A percentile compares a stretch with the other conserved stretches of the same genome.
phyloP scores from a whole-genome alignment of 1,140 invertebrate genomes.

The Hycleus cichorii region DNA sequence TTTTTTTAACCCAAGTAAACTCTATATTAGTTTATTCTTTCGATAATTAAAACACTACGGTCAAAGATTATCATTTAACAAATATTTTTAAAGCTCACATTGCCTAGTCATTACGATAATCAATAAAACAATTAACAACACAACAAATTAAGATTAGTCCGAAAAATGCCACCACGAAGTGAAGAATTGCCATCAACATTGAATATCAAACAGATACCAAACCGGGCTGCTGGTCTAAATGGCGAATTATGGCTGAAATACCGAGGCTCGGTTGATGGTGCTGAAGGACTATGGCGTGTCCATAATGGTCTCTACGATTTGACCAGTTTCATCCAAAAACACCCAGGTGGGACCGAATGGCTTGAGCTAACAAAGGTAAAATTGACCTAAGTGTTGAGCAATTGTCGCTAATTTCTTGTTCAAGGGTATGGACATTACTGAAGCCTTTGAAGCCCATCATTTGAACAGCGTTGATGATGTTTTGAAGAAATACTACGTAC shows the following conservation, averaged over 20 bases:
- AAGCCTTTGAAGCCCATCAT: constrained; percentile 61
- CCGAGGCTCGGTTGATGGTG: constrained; percentile 48
- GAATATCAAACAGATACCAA: constrained; percentile 18
- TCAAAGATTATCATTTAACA: no score
- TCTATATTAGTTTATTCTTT: no score
- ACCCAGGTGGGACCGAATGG: constrained; percentile 75
- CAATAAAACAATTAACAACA: no score
- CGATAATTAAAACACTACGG: no score
- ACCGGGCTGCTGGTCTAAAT: constrained; percentile 14
- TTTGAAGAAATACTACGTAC: constrained; percentile 53
- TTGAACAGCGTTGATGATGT: constrained; percentile 45
- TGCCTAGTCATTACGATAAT: no score
- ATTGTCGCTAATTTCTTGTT: background rate
- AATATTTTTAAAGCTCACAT: no score
- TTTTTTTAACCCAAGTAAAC: no score
- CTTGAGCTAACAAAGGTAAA: constrained; percentile 41
- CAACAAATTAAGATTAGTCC: no score
- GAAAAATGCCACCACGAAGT: constrained; percentile 25
- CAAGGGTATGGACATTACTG: constrained; percentile 62
- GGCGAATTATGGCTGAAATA: constrained; percentile 28
- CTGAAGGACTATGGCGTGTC: constrained; percentile 72
- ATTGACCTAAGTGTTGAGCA: no score
- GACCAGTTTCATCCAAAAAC: constrained; percentile 53
- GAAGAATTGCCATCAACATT: constrained; percentile 20
- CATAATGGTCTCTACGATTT: constrained; percentile 69